Base-by-base conservation (phyloP, 2,888 invertebrate genomes). In the Conchocele bisecta region DNA sequence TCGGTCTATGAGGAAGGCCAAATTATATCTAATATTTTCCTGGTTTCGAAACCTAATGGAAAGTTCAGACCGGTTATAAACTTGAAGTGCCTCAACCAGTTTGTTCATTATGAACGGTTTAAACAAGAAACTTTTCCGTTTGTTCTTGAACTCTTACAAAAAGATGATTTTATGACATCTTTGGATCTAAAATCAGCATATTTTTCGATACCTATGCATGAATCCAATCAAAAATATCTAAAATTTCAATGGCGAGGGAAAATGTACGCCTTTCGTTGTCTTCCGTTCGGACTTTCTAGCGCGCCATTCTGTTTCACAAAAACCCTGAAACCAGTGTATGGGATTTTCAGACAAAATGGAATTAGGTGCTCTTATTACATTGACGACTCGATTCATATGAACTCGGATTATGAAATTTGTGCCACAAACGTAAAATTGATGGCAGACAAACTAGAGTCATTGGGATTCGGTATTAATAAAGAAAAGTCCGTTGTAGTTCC, bases 171-270 rank as follows among this genome's bases (percentile, higher is more conserved):
- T 37, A 61, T 74, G 41, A 51, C 54, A 5, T 57, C 56, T 28
- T 31, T 69, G 28, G 74, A 74, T 57, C 42, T 74, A 13, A 64
- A 65, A 46, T 56, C 59, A 44, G 74, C 69, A 11, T 74, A 74
- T 69, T 57, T 57, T 17, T 60, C 57, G 2, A 57, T 74, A 1
- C 56, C 64, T 6, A 60, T 73, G 11, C 24, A 60, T 56, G 22
- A 59, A 29, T 6, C 48, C 5, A 35, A 17, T 51, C 51, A 56
- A 29, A 69, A 60, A 20, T 69, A 46, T 58, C 48, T 69, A 22
- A 65, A 61, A 57, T 69, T 69, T 58, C 3, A 33, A 15, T 74
- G 69, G 74, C 60, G 29, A 22, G 41, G 46, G 20, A 26, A 42
- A 13, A 31, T 74, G 39, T 74, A 56, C 42, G 11, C 48, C 15